Conservation (phyloP, 1,140 invertebrate genomes). For the Drosophila azteca region DNA sequence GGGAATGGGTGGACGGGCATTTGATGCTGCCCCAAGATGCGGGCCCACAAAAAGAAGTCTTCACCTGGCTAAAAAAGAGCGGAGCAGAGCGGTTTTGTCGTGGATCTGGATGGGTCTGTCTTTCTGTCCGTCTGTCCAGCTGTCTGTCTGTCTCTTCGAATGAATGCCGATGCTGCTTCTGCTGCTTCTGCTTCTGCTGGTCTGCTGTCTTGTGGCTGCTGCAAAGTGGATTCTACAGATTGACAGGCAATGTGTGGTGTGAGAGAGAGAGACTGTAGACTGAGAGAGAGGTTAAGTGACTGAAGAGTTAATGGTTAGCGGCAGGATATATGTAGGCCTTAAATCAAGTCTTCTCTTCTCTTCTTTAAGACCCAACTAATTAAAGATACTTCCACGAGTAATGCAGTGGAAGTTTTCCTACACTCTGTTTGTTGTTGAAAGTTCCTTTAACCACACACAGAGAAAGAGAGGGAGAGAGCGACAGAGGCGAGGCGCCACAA, state of each 20-base stretch:
- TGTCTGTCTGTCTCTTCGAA: too few species aligned
- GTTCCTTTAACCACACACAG: conserved; percentile 15
- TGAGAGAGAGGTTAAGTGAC: conserved; percentile 35
- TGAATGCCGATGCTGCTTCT: conserved; percentile 19
- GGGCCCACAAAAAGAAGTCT: conserved; percentile 17
- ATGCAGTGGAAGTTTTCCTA: too few species aligned
- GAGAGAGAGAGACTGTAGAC: too few species aligned
- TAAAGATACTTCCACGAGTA: conserved; percentile 12
- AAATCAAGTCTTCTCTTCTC: conserved; percentile 4
- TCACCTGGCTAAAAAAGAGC: conserved; percentile 45
- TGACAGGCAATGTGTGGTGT: conserved; percentile 56
- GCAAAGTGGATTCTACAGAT: conserved; percentile 27
- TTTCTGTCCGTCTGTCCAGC: conserved; percentile 4
- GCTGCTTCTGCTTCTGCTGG: conserved; percentile 23
- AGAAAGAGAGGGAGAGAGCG: too few species aligned
- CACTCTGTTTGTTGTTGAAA: too few species aligned
- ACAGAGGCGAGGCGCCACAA: too few species aligned
- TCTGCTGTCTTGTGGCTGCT: conserved; percentile 1
- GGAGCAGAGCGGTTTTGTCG: conserved; percentile 8
- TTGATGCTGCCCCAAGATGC: conserved; percentile 1
- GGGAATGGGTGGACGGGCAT: conserved; percentile 2
- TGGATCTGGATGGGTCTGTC: conserved; percentile 20
- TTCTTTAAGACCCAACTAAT: conserved; percentile 18
- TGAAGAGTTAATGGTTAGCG: conserved; percentile 49
- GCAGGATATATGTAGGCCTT: conserved; percentile 30